Evolutionary conservation across 2,888 invertebrate genomes (phyloP).

Genomic region (Cylloceria caligata): DNA sequence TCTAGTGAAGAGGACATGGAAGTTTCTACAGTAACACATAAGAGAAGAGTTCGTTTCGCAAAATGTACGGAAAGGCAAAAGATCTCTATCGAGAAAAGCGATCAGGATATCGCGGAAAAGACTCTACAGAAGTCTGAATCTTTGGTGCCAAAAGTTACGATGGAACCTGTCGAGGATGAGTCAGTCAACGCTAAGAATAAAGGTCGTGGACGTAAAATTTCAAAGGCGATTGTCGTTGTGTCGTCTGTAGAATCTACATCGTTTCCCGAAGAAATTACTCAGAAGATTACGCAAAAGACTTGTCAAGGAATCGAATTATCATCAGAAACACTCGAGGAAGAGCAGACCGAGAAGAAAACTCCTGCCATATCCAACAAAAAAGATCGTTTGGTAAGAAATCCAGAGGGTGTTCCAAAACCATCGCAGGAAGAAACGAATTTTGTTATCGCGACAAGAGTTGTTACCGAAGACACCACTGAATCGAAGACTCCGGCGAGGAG

Average conservation of each 20-base stretch:
- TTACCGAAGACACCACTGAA: constrained; percentile 1
- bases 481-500: not conserved
- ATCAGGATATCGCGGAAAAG: not conserved
- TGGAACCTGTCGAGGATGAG: not conserved
- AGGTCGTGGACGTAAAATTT: not conserved
- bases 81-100: not conserved
- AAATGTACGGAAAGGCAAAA: not conserved
- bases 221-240: not conserved
- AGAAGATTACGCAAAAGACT: no score
- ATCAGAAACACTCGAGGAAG: not conserved
- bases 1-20: not conserved
- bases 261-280: not conserved
- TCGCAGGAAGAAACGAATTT: not conserved
- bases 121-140: not conserved
- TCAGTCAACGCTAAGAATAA: not conserved
- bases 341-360: not conserved
- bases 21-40: no score
- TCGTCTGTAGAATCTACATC: not conserved
- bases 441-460: not conserved
- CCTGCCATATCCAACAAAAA: not conserved
- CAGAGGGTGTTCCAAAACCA: not conserved
- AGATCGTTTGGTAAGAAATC: not conserved
- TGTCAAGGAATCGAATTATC: no score
- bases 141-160: not conserved
- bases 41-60: constrained; percentile 7